Conservation (phyloP, 2,797 vertebrate species). For the Amphiprion clarkii region DNA sequence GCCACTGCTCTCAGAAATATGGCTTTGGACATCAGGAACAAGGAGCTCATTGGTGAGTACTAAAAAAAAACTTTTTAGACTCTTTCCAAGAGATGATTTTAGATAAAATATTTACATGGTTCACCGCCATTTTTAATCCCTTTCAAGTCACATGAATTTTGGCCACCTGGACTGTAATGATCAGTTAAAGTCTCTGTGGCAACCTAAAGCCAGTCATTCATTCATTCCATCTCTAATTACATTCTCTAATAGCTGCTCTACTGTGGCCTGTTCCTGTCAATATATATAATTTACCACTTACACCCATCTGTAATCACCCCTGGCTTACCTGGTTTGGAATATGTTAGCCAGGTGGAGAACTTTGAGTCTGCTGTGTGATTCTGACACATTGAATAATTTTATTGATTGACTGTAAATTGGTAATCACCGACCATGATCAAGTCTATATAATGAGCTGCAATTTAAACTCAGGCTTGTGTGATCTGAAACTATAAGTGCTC, state of each 20-base stretch:
- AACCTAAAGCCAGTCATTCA: conserved; percentile 1
- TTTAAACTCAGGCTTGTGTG: background rate
- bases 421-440: background rate
- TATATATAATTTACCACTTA: conserved; percentile 28
- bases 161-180: background rate
- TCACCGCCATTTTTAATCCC: conserved; percentile 22
- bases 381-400: conserved; percentile 1
- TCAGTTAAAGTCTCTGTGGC: background rate
- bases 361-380: conserved; percentile 2
- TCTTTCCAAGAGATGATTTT: background rate
- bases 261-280: conserved; percentile 17
- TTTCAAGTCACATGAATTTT: background rate
- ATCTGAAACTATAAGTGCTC: background rate
- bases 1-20: conserved; percentile 98
- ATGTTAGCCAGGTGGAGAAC: background rate
- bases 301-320: conserved; percentile 13
- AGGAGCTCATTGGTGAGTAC: conserved; percentile 95
- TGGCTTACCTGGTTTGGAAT: conserved; percentile 4
- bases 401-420: conserved; percentile 1
- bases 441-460: background rate
- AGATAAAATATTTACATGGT: background rate
- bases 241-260: background rate
- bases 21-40: conserved; percentile 99
- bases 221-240: conserved; percentile 30
- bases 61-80: background rate